These are phyloP conservation scores for Phymanthus crucifer DNA, from an alignment of 92 coral and sea anemone species.

Conservation along the genomic window DNA sequence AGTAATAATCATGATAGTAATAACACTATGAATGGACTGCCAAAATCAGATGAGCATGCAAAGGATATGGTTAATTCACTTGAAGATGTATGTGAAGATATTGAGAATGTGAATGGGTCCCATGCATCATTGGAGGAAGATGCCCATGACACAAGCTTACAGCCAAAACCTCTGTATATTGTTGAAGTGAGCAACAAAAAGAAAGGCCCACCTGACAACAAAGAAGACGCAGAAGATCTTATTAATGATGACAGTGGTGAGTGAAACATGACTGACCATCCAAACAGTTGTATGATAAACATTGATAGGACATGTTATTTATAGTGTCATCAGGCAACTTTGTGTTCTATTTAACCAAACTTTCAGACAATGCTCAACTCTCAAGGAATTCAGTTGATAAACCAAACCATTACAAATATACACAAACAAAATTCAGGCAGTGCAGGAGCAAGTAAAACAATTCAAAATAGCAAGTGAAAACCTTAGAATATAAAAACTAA, in stretches of 20 bases:
- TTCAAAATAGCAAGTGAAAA: too few species aligned
- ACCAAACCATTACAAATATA: too few species aligned
- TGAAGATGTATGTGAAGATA: constrained; percentile 11
- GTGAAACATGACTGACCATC: neutral
- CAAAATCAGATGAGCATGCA: constrained; percentile 13
- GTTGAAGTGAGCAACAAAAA: constrained; percentile 42
- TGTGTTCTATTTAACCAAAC: too few species aligned
- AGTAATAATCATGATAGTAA: constrained; percentile 31
- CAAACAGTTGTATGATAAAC: neutral
- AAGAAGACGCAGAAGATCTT: neutral
- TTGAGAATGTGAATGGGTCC: neutral
- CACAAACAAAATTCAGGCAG: too few species aligned
- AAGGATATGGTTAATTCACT: constrained; percentile 10
- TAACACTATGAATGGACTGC: constrained; percentile 1
- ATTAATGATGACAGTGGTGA: neutral
- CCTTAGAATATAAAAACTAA: neutral
- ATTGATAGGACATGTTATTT: too few species aligned
- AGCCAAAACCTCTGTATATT: constrained; percentile 28
- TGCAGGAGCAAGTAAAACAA: too few species aligned
- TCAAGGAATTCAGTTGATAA: too few species aligned
- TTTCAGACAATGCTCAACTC: too few species aligned
- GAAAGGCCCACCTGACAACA: constrained; percentile 1
- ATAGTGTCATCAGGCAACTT: too few species aligned
- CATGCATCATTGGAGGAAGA: constrained; percentile 9
- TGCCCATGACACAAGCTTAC: neutral